phyloP scores from a whole-genome alignment of 1,140 invertebrate species.

The Rhynchophorus ferrugineus region DNA sequence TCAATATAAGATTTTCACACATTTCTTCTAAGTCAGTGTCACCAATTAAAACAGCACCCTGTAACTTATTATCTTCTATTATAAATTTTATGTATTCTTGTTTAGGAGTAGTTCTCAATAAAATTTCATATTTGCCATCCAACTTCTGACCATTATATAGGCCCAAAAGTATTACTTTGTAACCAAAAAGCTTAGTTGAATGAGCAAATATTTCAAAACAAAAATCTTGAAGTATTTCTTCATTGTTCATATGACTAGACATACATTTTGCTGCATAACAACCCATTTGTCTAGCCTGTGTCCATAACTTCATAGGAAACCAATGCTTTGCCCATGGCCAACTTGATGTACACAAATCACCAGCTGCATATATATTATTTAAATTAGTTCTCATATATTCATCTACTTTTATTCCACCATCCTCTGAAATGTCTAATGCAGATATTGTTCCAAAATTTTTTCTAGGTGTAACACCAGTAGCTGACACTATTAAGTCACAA shows the following conservation, averaged over 20 bases:
- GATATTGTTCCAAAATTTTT: conserved; percentile 49
- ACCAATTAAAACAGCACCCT: conserved; percentile 92
- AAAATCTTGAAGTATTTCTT: conserved; percentile 72
- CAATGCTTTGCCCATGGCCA: conserved; percentile 79
- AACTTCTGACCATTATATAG: conserved; percentile 91
- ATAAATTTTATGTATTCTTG: conserved; percentile 89
- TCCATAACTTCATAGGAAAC: conserved; percentile 97
- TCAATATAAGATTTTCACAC: conserved; percentile 95
- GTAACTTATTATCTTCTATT: conserved; percentile 73
- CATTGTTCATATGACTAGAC: conserved; percentile 53
- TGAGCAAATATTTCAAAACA: conserved; percentile 97
- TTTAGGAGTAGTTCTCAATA: conserved; percentile 76
- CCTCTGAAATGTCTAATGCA: conserved; percentile 52
- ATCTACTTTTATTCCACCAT: conserved; percentile 77
- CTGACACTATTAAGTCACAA: conserved; percentile 92
- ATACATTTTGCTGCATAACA: conserved; percentile 88
- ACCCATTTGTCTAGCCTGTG: conserved; percentile 96
- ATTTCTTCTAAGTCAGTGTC: conserved; percentile 97
- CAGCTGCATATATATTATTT: conserved; percentile 82
- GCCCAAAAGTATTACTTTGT: conserved; percentile 88
- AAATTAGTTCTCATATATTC: conserved; percentile 78
- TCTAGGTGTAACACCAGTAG: conserved; percentile 83
- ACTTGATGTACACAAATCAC: conserved; percentile 78
- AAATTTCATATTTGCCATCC: conserved; percentile 74
- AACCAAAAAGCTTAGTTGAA: conserved; percentile 91